These are phyloP conservation scores for Bucco capensis DNA, from an alignment of 2,113 vertebrate species.

Conservation along the genomic window DNA sequence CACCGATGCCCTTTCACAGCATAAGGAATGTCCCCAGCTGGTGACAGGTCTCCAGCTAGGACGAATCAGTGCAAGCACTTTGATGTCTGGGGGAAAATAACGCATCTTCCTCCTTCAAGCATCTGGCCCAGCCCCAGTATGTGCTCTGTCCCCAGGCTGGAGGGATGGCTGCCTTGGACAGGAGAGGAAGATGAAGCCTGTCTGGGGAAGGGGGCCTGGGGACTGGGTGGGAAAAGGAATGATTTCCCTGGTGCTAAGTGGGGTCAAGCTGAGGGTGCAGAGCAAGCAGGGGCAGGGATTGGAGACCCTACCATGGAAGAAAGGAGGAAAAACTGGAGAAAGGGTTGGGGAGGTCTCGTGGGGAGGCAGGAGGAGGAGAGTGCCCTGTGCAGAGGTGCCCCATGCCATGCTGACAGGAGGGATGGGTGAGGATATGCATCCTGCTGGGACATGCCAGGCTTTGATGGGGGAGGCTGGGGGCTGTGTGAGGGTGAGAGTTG, in stretches of 20 bases:
- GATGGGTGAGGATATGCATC: background rate
- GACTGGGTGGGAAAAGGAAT: background rate
- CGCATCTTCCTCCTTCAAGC: background rate
- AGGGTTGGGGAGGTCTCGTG: background rate
- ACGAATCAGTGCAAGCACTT: background rate
- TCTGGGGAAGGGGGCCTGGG: background rate
- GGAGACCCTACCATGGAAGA: background rate
- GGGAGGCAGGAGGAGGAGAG: background rate
- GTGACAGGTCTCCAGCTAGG: background rate
- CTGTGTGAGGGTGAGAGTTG: background rate
- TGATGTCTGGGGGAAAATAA: background rate
- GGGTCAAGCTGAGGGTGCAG: background rate
- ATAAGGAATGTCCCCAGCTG: background rate
- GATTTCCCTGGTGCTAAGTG: background rate
- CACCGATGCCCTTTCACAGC: background rate
- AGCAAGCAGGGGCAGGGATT: background rate
- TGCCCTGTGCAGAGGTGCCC: background rate
- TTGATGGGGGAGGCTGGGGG: background rate
- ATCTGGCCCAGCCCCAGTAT: background rate
- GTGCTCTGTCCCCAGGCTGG: background rate
- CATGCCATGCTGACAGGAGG: accelerated
- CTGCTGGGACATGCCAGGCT: background rate
- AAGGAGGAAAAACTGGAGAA: background rate
- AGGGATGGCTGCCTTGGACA: background rate
- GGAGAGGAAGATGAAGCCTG: background rate